Percentiles rank a stretch among this genome's conserved stretches.
These are phyloP conservation scores for Brachystomella parvula DNA, from an alignment of 1,140 invertebrate species.

Conservation along the genomic window DNA sequence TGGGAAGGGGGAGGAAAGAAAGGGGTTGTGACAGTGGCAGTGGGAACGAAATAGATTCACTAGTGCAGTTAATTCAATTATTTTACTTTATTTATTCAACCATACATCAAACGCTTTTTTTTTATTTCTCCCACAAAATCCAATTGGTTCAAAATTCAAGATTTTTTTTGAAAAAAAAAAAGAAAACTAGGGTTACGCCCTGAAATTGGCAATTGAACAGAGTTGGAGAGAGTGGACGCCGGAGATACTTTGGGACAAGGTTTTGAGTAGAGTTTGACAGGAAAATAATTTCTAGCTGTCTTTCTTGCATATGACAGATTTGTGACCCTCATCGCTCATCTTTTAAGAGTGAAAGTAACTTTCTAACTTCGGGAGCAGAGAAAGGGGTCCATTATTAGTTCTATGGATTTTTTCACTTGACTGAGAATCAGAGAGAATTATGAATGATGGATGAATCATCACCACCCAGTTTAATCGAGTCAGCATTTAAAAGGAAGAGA, in stretches of 20 bases:
- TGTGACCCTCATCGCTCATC: not conserved
- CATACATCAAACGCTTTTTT: not conserved
- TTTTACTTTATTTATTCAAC: not conserved
- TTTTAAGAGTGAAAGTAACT: not conserved
- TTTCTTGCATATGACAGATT: not conserved
- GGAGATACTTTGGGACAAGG: too few relatives aligned
- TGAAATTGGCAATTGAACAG: too few relatives aligned
- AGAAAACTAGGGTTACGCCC: too few relatives aligned
- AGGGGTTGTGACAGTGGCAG: not conserved
- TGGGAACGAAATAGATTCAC: not conserved
- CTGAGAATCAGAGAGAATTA: constrained; percentile 21
- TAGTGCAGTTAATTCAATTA: not conserved
- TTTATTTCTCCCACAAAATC: not conserved
- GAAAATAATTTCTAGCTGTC: not conserved
- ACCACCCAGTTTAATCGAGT: constrained; percentile 21
- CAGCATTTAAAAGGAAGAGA: constrained; percentile 15
- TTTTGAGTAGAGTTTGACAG: not conserved
- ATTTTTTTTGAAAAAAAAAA: too few relatives aligned
- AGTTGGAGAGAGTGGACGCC: too few relatives aligned
- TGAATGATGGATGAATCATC: constrained; percentile 31
- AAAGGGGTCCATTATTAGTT: not conserved
- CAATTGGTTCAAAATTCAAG: not conserved
- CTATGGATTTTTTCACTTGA: constrained; percentile 16
- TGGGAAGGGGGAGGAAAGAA: not conserved
- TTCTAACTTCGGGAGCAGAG: not conserved